Conservation (phyloP, 1,140 invertebrate genomes). For the Parasteatoda tepidariorum region DNA sequence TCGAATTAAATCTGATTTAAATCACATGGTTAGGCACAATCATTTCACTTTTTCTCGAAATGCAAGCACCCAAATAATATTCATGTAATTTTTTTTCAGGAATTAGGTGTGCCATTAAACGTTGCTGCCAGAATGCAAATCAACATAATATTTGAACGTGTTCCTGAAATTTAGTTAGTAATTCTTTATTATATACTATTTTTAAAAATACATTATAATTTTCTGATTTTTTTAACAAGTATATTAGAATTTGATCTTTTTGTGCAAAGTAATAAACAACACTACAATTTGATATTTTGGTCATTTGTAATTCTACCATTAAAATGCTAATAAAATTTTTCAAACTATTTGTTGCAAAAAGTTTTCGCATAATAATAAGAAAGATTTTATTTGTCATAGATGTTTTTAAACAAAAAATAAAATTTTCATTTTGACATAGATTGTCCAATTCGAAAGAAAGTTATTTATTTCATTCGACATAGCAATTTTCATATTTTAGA, state of each 20-base stretch:
- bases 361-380: too few relatives aligned
- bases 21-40: too few relatives aligned
- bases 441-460: too few relatives aligned
- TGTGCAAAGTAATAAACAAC: neutral
- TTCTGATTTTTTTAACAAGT: neutral
- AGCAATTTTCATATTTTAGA: too few relatives aligned
- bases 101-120: constrained; percentile 58
- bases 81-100: constrained; percentile 48
- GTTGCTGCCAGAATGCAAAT: constrained; percentile 61
- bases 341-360: neutral
- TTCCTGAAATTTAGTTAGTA: constrained; percentile 43
- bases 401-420: too few relatives aligned
- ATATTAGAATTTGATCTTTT: neutral
- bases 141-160: constrained; percentile 56
- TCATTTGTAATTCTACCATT: neutral
- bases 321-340: neutral
- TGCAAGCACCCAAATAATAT: too few relatives aligned
- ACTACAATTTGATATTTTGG: neutral
- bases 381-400: too few relatives aligned
- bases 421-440: too few relatives aligned
- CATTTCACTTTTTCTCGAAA: too few relatives aligned
- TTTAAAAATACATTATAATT: neutral
- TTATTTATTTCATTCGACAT: too few relatives aligned
- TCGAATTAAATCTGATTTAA: too few relatives aligned
- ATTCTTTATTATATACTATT: neutral